Conservation (phyloP, 64 coral and sea anemone genomes). For the Actinia equina region DNA sequence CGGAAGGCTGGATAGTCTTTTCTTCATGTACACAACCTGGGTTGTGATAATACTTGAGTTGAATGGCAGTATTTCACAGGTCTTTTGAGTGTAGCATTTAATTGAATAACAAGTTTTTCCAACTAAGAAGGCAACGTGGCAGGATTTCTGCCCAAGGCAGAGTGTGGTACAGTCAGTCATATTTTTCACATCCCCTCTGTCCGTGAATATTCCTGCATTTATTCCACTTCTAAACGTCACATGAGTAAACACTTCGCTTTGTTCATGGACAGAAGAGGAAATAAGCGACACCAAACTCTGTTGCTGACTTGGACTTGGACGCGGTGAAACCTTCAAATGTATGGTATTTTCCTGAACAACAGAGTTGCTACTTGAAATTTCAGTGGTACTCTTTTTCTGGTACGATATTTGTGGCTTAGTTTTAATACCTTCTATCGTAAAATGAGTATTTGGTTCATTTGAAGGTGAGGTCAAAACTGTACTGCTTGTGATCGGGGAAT, state of each 20-base stretch:
- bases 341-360: neutral
- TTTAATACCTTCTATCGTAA: neutral
- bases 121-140: slow-evolving; percentile 83
- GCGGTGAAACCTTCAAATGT: neutral
- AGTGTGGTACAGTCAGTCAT: slow-evolving; percentile 65
- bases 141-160: slow-evolving; percentile 49
- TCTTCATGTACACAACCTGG: slow-evolving; percentile 72
- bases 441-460: neutral
- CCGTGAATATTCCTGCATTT: slow-evolving; percentile 66
- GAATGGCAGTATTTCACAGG: slow-evolving; percentile 68
- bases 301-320: neutral
- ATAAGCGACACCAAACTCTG: neutral
- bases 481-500: neutral
- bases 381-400: neutral
- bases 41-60: slow-evolving; percentile 56
- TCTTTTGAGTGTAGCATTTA: slow-evolving; percentile 80
- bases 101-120: slow-evolving; percentile 70
- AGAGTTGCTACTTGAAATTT: neutral
- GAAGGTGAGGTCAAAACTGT: neutral
- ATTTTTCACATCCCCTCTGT: slow-evolving; percentile 52
- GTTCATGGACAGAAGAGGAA: neutral
- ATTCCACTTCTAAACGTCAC: slow-evolving; percentile 76
- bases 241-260: slow-evolving; percentile 66
- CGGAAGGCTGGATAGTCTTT: slow-evolving; percentile 56
- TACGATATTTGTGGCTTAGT: neutral